Percentiles rank a stretch among this genome's conserved stretches.
phyloP scores from a whole-genome alignment of 2,888 invertebrate species.

The Caenorhabditis drosophilae region DNA sequence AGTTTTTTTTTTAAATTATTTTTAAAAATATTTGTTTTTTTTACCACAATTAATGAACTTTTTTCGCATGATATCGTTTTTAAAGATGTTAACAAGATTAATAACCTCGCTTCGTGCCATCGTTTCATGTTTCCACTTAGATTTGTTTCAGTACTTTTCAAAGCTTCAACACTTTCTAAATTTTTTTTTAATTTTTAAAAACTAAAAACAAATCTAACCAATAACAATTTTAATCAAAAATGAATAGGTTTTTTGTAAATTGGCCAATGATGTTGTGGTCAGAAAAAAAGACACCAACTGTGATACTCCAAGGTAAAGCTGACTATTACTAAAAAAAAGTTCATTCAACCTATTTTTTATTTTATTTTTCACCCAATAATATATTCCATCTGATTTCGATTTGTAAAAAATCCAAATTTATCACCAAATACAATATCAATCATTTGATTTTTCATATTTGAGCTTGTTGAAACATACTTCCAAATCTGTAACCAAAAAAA shows the following conservation, averaged over 20 bases:
- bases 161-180: slow-evolving; percentile 13
- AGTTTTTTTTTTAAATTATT: slow-evolving; percentile 5
- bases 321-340: not conserved
- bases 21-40: too few species aligned
- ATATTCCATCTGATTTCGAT: not conserved
- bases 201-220: slow-evolving; percentile 7
- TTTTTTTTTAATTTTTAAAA: slow-evolving; percentile 1
- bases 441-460: slow-evolving; percentile 15
- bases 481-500: slow-evolving; percentile 30
- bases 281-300: slow-evolving; percentile 20
- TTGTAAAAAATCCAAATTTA: slow-evolving; percentile 17
- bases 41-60: slow-evolving; percentile 31
- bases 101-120: slow-evolving; percentile 19
- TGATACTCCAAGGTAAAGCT: slow-evolving; percentile 13
- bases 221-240: slow-evolving; percentile 21
- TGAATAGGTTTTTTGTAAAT: slow-evolving; percentile 23
- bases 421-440: slow-evolving; percentile 28
- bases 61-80: slow-evolving; percentile 22
- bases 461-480: slow-evolving; percentile 19
- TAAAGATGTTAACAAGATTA: slow-evolving; percentile 23
- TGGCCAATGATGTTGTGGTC: slow-evolving; percentile 26
- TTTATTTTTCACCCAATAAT: not conserved
- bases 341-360: not conserved
- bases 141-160: slow-evolving; percentile 8
- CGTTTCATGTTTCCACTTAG: slow-evolving; percentile 8